A percentile compares a stretch with the other conserved stretches of the same genome.
Evolutionary conservation across 2,113 vertebrate genomes (phyloP).

Genomic region (Butastur rufipennis): DNA sequence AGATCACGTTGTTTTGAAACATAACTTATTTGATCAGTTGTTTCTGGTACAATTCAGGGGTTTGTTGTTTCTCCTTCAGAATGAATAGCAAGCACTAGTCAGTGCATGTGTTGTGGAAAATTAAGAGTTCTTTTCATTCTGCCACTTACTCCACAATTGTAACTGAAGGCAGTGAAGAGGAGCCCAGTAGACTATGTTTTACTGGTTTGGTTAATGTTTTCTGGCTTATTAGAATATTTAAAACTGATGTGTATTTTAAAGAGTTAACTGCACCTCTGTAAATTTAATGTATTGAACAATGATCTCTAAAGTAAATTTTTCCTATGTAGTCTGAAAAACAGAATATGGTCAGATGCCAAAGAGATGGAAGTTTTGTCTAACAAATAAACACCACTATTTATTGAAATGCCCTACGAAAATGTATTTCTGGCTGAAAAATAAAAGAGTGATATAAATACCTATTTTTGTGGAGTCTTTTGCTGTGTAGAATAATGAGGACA

Average conservation of each 20-base stretch:
- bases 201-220: not conserved
- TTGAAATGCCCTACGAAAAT: conserved; percentile 67
- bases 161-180: not conserved
- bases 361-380: conserved; percentile 67
- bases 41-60: conserved; percentile 15
- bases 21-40: conserved; percentile 7
- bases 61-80: not conserved
- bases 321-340: conserved; percentile 65
- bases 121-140: conserved; percentile 11
- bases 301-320: conserved; percentile 62
- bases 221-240: conserved; percentile 42
- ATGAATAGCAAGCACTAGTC: conserved; percentile 15
- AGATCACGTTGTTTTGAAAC: conserved; percentile 20
- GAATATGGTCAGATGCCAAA: conserved; percentile 72
- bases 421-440: conserved; percentile 72
- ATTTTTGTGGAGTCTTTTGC: conserved; percentile 48
- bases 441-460: conserved; percentile 59
- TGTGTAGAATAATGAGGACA: not conserved
- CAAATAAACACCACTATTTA: conserved; percentile 68
- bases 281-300: conserved; percentile 59
- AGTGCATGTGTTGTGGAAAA: conserved; percentile 20
- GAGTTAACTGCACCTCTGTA: conserved; percentile 65
- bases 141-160: conserved; percentile 4
- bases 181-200: not conserved
- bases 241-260: conserved; percentile 50